Evolutionary conservation across 1,140 invertebrate genomes (phyloP).

Genomic region (Aporrectodea caliginosa): DNA sequence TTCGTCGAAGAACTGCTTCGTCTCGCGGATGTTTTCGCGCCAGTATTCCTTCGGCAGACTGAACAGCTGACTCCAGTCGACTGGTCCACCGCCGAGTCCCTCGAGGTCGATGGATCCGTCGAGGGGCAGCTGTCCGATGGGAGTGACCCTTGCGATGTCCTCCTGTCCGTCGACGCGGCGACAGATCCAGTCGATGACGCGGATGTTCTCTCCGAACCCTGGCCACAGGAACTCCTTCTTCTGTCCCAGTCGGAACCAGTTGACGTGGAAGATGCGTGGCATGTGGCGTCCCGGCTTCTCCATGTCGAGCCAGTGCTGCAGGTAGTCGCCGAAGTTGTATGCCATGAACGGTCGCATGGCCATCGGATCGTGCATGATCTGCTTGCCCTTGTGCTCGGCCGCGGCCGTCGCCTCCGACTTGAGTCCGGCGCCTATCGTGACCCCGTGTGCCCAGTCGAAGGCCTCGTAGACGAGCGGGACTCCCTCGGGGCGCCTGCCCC

Average conservation of each 20-base stretch:
- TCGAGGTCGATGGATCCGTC: conserved; percentile 11
- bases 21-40: conserved; percentile 76
- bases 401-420: conserved; percentile 96
- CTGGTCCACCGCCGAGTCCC: conserved; percentile 24
- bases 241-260: conserved; percentile 89
- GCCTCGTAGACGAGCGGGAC: conserved; percentile 93
- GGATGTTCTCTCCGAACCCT: conserved; percentile 92
- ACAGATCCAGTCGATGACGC: conserved; percentile 94
- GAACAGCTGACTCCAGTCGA: conserved; percentile 72
- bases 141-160: conserved; percentile 41
- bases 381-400: conserved; percentile 88
- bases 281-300: conserved; percentile 21
- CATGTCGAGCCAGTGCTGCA: conserved; percentile 91
- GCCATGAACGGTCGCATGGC: conserved; percentile 99
- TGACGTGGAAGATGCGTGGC: conserved; percentile 83
- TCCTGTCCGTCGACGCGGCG: conserved; percentile 71
- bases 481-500: conserved; percentile 84
- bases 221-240: conserved; percentile 88
- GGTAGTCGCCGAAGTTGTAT: conserved; percentile 96
- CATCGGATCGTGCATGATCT: conserved; percentile 98
- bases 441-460: conserved; percentile 90
- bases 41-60: conserved; percentile 85
- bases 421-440: conserved; percentile 90
- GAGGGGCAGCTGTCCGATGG: conserved; percentile 53
- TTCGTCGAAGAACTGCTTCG: conserved; percentile 83